These are phyloP conservation scores for Heterodera filipjevi DNA, from an alignment of 2,888 invertebrate species.

Conservation along the genomic window DNA sequence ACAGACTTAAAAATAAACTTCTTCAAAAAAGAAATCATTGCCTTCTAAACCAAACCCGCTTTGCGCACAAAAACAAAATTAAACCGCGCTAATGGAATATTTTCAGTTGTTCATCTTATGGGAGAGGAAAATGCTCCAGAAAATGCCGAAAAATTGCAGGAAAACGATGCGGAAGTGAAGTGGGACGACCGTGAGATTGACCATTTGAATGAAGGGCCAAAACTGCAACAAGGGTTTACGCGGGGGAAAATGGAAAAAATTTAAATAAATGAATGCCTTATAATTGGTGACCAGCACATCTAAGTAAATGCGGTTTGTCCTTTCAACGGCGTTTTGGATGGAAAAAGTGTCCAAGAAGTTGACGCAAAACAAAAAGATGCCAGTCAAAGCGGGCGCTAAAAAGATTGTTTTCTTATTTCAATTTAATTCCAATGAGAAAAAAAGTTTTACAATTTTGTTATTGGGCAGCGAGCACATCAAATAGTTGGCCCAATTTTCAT, in stretches of 20 bases:
- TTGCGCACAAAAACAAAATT: neutral
- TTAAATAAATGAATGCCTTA: slow-evolving; percentile 30
- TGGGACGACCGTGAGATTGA: slow-evolving; percentile 42
- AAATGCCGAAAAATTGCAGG: slow-evolving; percentile 43
- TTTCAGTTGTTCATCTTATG: slow-evolving; percentile 26
- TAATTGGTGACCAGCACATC: slow-evolving; percentile 43
- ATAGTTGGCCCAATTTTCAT: no score
- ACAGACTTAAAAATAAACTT: no score
- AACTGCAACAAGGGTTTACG: slow-evolving; percentile 24
- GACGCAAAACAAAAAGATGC: slow-evolving; percentile 35
- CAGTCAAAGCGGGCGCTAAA: slow-evolving; percentile 42
- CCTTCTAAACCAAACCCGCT: no score
- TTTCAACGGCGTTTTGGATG: slow-evolving; percentile 24
- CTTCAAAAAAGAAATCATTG: no score
- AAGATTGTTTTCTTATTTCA: no score
- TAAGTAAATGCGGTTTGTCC: slow-evolving; percentile 30
- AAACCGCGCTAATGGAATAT: neutral
- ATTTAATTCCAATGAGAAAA: no score
- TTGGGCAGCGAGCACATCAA: no score
- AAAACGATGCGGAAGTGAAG: slow-evolving; percentile 42
- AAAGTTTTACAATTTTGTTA: no score
- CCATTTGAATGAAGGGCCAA: slow-evolving; percentile 42
- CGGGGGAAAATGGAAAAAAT: neutral
- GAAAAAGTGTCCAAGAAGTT: slow-evolving; percentile 30
- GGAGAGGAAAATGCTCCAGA: slow-evolving; percentile 38